A percentile compares a stretch with the other conserved stretches of the same genome.
These are phyloP conservation scores for Chinchilla lanigera DNA, from an alignment of 2,113 vertebrate species.

Conservation along the genomic window DNA sequence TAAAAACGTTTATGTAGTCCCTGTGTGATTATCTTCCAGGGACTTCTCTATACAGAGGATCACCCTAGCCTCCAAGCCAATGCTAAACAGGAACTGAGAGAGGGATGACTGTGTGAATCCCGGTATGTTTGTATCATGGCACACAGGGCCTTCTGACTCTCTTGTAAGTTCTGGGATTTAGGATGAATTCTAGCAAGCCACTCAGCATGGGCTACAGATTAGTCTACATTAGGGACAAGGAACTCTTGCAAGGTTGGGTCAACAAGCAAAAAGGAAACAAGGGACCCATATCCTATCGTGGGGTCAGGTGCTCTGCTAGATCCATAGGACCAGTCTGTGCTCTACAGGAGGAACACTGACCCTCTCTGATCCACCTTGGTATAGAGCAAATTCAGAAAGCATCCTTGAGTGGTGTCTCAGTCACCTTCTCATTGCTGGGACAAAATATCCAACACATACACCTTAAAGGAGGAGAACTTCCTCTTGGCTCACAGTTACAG, in stretches of 20 bases:
- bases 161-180: background rate
- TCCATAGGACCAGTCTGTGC: background rate
- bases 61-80: background rate
- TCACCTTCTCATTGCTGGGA: background rate
- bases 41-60: background rate
- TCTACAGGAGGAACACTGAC: background rate
- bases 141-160: background rate
- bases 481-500: background rate
- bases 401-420: background rate
- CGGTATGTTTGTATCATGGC: background rate
- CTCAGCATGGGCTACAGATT: background rate
- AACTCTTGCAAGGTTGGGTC: background rate
- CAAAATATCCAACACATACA: background rate
- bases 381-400: background rate
- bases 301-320: background rate
- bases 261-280: background rate
- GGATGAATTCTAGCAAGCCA: background rate
- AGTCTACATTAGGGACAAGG: background rate
- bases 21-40: background rate
- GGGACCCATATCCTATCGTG: background rate
- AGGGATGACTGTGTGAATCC: background rate
- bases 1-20: background rate
- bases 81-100: background rate
- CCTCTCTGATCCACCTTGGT: background rate
- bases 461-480: background rate